Base-by-base conservation (phyloP, 2,888 invertebrate species). In the Portevinia maculata region DNA sequence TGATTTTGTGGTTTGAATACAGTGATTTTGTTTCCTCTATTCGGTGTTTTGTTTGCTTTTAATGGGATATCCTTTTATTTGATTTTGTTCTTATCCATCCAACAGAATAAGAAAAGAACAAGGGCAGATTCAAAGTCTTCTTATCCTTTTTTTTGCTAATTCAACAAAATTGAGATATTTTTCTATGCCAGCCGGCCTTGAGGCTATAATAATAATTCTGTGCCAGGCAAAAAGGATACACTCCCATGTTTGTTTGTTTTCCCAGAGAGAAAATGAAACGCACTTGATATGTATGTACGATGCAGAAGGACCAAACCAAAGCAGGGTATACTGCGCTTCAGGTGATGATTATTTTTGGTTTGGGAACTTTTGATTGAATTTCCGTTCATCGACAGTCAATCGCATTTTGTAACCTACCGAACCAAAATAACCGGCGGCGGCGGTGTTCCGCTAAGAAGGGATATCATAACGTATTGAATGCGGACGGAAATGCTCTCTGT, bases 381-480 rank as follows among this genome's bases (percentile, higher is more conserved):
- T 81, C 81, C 81, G 81, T 75, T 75, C 81, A 81, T 71, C 81
- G 75, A 71, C 75, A 81, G 75, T 75, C 81, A 81, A 81, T 81
- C 59, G 81, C 75, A 81, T 81, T 81, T 71, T 32, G 32, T 59
- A 71, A 75, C 75, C 81, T 48, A 65, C 75, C 75, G 75, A 34
- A 41, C 65, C 44, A 69, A 75, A 75, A 75, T 65, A 75, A 30
- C 81, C 75, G 9, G 32, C 39, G 48, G 81, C 24, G 2, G 24
- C 24, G 2, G n/a, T n/a, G n/a, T n/a, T n/a, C n/a, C n/a, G 28
- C 52, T 34, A 21, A 70, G 60, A 48, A 71, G 52, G 75, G 81
- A 81, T 75, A 71, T 59, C 67, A 59, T 67, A 57, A 39, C 2
- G 34, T 34, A 2, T 11, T 34, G 34, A 34, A n/a, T 34, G 4